phyloP scores from a whole-genome alignment of 2,797 vertebrate species.

The Falco cherrug region DNA sequence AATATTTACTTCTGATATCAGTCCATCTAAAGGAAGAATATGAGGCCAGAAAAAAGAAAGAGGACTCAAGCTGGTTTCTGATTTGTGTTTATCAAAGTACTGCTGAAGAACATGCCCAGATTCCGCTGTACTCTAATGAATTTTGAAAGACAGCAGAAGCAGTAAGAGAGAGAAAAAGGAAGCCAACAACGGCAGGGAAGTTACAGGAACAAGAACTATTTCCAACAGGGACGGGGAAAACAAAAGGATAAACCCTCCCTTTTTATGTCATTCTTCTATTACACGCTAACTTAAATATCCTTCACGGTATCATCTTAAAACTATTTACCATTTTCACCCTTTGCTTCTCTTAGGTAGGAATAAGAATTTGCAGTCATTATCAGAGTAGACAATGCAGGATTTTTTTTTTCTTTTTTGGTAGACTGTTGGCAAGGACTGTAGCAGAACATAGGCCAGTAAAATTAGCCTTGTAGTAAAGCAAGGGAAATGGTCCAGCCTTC shows the following conservation, averaged over 20 bases:
- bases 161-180: background rate
- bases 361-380: background rate
- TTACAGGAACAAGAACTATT: constrained; percentile 29
- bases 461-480: background rate
- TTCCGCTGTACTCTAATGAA: background rate
- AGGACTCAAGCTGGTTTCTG: background rate
- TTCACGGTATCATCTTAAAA: background rate
- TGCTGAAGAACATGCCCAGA: background rate
- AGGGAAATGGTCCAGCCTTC: background rate
- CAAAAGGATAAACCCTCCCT: accelerated
- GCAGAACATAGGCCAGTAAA: background rate
- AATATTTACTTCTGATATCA: constrained; percentile 30
- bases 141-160: background rate
- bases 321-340: background rate
- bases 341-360: background rate
- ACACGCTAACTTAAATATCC: background rate
- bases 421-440: background rate
- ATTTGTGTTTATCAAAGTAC: background rate
- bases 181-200: background rate
- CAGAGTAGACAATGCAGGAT: background rate
- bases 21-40: constrained; percentile 2
- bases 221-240: background rate
- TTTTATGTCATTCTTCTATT: background rate
- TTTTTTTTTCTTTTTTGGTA: background rate
- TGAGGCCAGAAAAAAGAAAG: constrained; percentile 17